Evolutionary conservation across 2,888 invertebrate species (phyloP).

Genomic region (Temnothorax ravouxi): DNA sequence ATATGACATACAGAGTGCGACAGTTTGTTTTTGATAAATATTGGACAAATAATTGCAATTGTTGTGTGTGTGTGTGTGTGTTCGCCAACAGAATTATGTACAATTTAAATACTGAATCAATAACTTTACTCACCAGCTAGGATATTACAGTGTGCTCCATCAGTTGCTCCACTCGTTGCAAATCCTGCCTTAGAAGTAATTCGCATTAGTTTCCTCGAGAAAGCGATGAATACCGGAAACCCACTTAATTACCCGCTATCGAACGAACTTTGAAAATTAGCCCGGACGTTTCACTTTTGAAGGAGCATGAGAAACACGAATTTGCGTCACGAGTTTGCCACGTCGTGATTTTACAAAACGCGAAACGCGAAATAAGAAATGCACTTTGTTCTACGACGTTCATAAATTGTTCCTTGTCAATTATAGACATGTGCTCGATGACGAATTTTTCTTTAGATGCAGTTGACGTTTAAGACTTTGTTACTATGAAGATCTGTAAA

Average conservation of each 20-base stretch:
- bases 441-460: neutral
- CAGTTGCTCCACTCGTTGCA: neutral
- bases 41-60: conserved; percentile 9
- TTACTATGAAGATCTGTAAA: neutral
- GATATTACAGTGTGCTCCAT: neutral
- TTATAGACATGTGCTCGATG: neutral
- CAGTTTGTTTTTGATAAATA: neutral
- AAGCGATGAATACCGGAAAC: neutral
- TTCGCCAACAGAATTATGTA: neutral
- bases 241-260: neutral
- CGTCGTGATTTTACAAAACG: neutral
- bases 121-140: neutral
- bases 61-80: neutral
- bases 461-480: neutral
- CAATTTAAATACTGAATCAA: conserved; percentile 3
- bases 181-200: neutral
- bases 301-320: neutral
- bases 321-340: neutral
- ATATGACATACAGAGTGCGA: neutral
- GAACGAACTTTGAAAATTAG: neutral
- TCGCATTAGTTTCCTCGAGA: neutral
- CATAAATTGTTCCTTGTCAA: neutral
- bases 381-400: neutral
- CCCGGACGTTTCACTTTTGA: neutral
- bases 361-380: neutral